These are phyloP conservation scores for Agrilus mali DNA, from an alignment of 2,888 invertebrate species.

Conservation along the genomic window DNA sequence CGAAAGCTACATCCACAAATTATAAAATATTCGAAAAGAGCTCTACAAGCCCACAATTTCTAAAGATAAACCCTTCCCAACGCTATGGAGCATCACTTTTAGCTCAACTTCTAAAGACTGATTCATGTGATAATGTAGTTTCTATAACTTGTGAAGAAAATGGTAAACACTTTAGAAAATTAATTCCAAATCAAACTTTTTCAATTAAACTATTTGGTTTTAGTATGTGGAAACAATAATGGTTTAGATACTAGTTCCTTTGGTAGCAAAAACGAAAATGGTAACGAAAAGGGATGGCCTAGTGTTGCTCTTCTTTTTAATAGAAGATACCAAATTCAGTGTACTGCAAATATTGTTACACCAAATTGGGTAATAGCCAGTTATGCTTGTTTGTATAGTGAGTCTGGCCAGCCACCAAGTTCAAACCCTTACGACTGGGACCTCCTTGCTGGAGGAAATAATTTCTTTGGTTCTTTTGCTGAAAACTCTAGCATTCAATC, in stretches of 20 bases:
- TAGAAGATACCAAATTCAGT: constrained; percentile 32
- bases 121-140: constrained; percentile 35
- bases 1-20: constrained; percentile 30
- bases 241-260: background rate
- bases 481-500: constrained; percentile 28
- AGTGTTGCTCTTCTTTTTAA: constrained; percentile 41
- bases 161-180: constrained; percentile 24
- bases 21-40: constrained; percentile 16
- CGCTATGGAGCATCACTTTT: constrained; percentile 26
- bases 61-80: constrained; percentile 18
- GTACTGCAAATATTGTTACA: constrained; percentile 37
- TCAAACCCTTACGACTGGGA: constrained; percentile 22
- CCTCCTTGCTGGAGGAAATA: constrained; percentile 29
- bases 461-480: constrained; percentile 23
- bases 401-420: constrained; percentile 6
- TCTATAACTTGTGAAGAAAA: constrained; percentile 44
- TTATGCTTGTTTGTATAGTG: constrained; percentile 32
- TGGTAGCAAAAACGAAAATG: background rate
- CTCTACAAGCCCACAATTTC: constrained; percentile 21
- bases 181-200: too few species aligned
- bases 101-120: constrained; percentile 33
- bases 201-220: background rate
- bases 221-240: background rate
- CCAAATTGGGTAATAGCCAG: constrained; percentile 39
- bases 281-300: constrained; percentile 42